These are phyloP conservation scores for Lycophotia porphyrea DNA, from an alignment of 2,888 invertebrate species.

Conservation along the genomic window DNA sequence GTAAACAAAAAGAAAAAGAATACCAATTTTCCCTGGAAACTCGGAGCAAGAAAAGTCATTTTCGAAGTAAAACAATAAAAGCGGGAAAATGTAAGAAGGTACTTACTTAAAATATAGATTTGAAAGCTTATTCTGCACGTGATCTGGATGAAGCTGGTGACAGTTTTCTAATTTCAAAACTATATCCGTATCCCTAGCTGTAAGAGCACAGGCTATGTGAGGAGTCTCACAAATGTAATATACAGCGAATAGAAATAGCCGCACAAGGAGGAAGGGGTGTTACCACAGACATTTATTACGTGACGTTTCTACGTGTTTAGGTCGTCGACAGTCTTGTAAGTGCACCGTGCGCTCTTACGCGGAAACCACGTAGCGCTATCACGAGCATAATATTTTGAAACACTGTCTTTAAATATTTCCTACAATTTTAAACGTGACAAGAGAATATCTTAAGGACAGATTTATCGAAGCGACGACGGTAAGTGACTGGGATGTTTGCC, in stretches of 20 bases:
- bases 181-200: constrained; percentile 2
- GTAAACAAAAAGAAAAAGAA: constrained; percentile 69
- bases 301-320: constrained; percentile 45
- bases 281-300: constrained; percentile 56
- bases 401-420: constrained; percentile 37
- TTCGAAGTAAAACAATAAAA: constrained; percentile 41
- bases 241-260: constrained; percentile 42
- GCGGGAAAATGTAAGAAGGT: constrained; percentile 23
- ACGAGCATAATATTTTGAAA: constrained; percentile 37
- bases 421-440: constrained; percentile 36
- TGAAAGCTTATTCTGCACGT: constrained; percentile 20
- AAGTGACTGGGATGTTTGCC: constrained; percentile 67
- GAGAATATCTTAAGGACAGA: constrained; percentile 58
- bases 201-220: constrained; percentile 16
- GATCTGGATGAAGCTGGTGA: constrained; percentile 13
- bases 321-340: constrained; percentile 47
- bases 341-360: constrained; percentile 30
- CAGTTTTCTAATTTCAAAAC: constrained; percentile 31
- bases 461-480: constrained; percentile 56
- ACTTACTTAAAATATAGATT: constrained; percentile 29
- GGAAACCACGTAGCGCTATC: constrained; percentile 18
- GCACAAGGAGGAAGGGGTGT: constrained; percentile 48
- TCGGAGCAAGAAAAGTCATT: constrained; percentile 35
- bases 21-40: constrained; percentile 45
- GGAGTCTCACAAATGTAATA: constrained; percentile 40